Evolutionary conservation across 1,140 invertebrate species (phyloP).

Genomic region (Trichomalopsis sarcophagae): DNA sequence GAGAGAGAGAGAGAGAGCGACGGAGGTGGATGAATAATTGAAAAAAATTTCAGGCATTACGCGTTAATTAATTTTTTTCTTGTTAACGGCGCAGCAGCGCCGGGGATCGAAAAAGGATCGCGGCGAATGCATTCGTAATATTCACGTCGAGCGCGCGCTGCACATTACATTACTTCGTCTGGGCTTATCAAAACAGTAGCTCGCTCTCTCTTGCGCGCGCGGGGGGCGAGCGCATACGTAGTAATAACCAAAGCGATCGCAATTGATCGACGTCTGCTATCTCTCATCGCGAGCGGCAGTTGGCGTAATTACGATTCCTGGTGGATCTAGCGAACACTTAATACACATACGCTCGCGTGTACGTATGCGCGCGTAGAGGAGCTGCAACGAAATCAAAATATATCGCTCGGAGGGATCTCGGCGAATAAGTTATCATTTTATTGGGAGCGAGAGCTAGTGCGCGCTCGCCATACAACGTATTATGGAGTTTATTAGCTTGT

Average conservation of each 20-base stretch:
- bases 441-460: neutral
- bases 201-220: neutral
- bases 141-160: neutral
- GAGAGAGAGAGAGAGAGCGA: too few species aligned
- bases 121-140: neutral
- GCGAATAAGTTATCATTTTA: constrained; percentile 4
- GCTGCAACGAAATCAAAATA: constrained; percentile 34
- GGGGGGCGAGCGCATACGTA: neutral
- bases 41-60: too few species aligned
- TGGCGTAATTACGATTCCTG: constrained; percentile 35
- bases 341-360: neutral
- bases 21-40: too few species aligned
- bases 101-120: too few species aligned
- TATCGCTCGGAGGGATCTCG: neutral
- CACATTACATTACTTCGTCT: neutral
- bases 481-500: constrained; percentile 25
- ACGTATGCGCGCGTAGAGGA: neutral
- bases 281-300: constrained; percentile 11
- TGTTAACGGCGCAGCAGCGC: too few species aligned
- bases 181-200: constrained; percentile 34
- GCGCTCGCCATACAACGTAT: neutral
- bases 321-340: constrained; percentile 10
- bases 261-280: constrained; percentile 46
- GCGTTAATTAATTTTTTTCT: too few species aligned
- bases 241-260: constrained; percentile 41